Evolutionary conservation across 1,140 invertebrate species (phyloP), one percentile per base, ranked within the genome.

Genomic region (Mercenaria mercenaria): DNA sequence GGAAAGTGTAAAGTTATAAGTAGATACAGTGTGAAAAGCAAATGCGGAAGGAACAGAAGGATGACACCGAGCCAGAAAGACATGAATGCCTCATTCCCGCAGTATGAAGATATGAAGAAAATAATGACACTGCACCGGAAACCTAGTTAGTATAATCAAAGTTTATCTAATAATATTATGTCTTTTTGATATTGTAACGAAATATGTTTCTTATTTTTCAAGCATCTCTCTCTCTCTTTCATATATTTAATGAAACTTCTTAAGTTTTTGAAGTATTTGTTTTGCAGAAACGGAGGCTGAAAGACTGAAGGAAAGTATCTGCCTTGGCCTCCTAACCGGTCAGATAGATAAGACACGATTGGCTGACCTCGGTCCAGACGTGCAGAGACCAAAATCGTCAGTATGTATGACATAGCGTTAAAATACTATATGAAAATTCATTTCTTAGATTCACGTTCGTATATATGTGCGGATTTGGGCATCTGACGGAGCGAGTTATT

Each of bases 1-100:
- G 87, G 87, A 29, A 89, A 89, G 43, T 89, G 87, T 59, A n/a
- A 41, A n/a, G 80, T 89, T 23, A 64, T 89, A 29, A 72, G 43
- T 8, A 72, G 20, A 6, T 89, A 59, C 37, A 23, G 10, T 23
- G 87, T 82, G 67, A 74, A 37, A 0, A n/a, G 4, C 56, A 50
- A 64, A 50, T 11, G 0, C 2, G 41, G 23, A 32, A 59, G 13
- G 11, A 43, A 32, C 41, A 2, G 47, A 6, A 26, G 13, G 2
- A 26, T n/a, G 0, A 4, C 41, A 0, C 34, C 13, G 29, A 43
- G 29, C 39, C 43, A 59, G 34, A 82, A 69, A 47, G 87, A 89
- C 11, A n/a, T 81, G 29, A 37, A 88, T 13, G 59, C 61, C 15
- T 79, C 87, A 0, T 89, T 89, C 47, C 87, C 87, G 39, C 37